Evolutionary conservation across 2,797 vertebrate genomes (phyloP), one percentile per base, ranked within the genome.

Genomic region (Numenius phaeopus): DNA sequence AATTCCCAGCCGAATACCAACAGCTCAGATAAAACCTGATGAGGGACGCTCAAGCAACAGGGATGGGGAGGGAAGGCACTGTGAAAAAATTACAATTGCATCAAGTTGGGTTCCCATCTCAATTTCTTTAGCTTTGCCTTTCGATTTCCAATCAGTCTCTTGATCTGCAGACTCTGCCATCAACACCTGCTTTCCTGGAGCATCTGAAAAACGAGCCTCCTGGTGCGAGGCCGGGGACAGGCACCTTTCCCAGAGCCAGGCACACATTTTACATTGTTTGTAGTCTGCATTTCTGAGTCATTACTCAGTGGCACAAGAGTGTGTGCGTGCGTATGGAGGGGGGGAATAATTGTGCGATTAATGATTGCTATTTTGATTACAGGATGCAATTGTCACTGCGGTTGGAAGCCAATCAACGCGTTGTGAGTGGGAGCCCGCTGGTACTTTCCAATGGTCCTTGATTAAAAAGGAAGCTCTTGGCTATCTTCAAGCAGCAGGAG

Each of bases 401-500:
- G 96, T 9, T 85, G 96, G 96, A 96, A 97, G 92, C 95, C 96
- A 96, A 98, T 98, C 98, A 97, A 69, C 20, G 83, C 26, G 46
- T 86, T 73, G 89, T 93, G 84, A 97, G 93, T 96, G 96, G 94
- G 86, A 95, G 89, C 93, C 97, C 64, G 95, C 95, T 96, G 95
- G 88, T 96, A 39, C 96, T 91, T 95, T 87, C 95, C 96, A 97
- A 88, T 93, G 85, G 94, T 91, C 95, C 96, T 98, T 96, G 96
- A 97, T 98, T 97, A 96, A 93, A 94, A 96, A 97, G 91, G 88
- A 97, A 97, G 89, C 90, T 95, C 95, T 98, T 93, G 89, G 95
- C 83, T 95, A 92, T 92, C 89, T 95, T 85, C 78, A 86, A 95
- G 95, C 87, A 96, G 91, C 83, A 80, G 96, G 95, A 97, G 95